These are phyloP conservation scores for Danio rerio DNA, from an alignment of 2,113 vertebrate species.

Conservation along the genomic window DNA sequence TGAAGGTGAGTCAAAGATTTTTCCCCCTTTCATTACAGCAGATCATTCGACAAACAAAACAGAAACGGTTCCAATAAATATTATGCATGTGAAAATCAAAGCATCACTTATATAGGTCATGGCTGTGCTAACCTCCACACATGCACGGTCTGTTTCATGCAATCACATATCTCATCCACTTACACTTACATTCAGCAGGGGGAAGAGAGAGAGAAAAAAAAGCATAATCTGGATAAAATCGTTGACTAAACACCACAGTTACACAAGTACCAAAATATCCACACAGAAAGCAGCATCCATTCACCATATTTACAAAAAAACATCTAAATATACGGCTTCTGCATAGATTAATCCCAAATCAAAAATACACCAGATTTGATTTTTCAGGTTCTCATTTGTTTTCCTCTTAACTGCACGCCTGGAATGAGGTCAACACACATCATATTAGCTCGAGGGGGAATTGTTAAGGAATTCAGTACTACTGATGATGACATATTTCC, in stretches of 20 bases:
- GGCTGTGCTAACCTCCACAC: conserved; percentile 52
- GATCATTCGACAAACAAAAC: not conserved
- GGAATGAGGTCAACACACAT: conserved; percentile 63
- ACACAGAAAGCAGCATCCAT: conserved; percentile 23
- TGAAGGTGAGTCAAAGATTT: not conserved
- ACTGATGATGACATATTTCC: conserved; percentile 18
- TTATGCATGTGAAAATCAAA: conserved; percentile 11
- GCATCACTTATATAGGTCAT: conserved; percentile 60
- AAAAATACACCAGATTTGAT: conserved; percentile 59
- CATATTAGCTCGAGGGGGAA: conserved; percentile 60
- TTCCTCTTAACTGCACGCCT: conserved; percentile 54
- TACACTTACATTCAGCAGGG: conserved; percentile 36
- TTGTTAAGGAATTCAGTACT: conserved; percentile 28
- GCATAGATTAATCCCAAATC: conserved; percentile 63
- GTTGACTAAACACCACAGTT: conserved; percentile 18
- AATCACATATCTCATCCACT: conserved; percentile 43
- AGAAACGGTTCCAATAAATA: not conserved
- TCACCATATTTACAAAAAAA: conserved; percentile 43
- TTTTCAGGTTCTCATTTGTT: conserved; percentile 57
- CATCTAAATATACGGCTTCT: conserved; percentile 52
- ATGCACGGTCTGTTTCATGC: conserved; percentile 48
- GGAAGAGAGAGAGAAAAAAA: conserved; percentile 42
- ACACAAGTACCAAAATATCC: conserved; percentile 29
- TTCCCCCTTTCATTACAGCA: not conserved
- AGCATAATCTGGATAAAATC: conserved; percentile 67